Conservation (phyloP, 2,797 vertebrate genomes). For the Microtus agrestis region DNA sequence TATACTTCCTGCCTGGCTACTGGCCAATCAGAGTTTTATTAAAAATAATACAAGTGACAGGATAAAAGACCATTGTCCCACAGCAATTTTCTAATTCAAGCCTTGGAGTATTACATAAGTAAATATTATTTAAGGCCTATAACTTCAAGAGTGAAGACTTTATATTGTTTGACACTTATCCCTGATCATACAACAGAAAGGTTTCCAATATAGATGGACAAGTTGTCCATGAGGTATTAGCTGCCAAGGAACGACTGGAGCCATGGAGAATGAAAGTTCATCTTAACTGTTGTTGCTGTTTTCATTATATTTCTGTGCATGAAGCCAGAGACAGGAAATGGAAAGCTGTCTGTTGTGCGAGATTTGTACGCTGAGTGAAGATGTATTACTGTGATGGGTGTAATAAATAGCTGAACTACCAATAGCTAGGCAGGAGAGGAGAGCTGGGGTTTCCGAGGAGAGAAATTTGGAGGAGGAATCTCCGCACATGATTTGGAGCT, state of each 20-base stretch:
- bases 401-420: not conserved
- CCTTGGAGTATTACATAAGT: not conserved
- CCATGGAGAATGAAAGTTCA: not conserved
- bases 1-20: too few species aligned
- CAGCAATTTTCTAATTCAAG: not conserved
- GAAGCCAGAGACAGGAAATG: constrained; percentile 17
- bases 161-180: not conserved
- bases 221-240: not conserved
- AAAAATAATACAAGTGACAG: too few species aligned
- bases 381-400: not conserved
- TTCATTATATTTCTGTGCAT: constrained; percentile 31
- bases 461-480: not conserved
- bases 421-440: not conserved
- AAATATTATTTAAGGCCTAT: not conserved
- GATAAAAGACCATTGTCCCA: too few species aligned
- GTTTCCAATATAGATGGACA: not conserved
- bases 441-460: not conserved
- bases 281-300: not conserved
- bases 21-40: too few species aligned
- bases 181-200: not conserved
- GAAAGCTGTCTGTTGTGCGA: not conserved
- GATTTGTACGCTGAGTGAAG: not conserved
- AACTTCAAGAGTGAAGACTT: not conserved
- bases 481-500: not conserved
- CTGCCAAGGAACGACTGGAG: not conserved